phyloP scores from a whole-genome alignment of 1,140 invertebrate genomes.

The Batillaria attramentaria region DNA sequence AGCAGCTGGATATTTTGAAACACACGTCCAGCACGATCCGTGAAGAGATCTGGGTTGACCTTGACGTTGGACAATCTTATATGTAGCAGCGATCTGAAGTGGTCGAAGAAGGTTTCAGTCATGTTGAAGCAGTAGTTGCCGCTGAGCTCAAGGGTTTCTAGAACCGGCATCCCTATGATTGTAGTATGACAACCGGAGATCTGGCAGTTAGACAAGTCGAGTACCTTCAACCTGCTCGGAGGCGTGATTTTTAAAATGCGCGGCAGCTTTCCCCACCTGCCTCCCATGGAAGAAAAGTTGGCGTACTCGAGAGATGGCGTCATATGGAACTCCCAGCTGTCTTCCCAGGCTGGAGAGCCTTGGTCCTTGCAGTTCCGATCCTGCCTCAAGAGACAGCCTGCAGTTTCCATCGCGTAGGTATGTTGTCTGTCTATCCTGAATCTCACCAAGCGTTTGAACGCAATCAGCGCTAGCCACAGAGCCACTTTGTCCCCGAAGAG shows the following conservation, averaged over 20 bases:
- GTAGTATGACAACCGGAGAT: conserved; percentile 9
- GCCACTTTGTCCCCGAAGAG: neutral
- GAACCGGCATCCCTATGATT: neutral
- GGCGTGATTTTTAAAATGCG: too few relatives aligned
- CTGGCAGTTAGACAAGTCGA: neutral
- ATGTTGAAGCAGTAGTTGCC: conserved; percentile 24
- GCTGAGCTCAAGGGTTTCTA: conserved; percentile 14
- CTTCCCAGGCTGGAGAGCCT: neutral
- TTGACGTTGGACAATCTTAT: neutral
- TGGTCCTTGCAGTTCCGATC: too few relatives aligned
- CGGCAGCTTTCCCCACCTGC: neutral
- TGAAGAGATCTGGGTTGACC: neutral
- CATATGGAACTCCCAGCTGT: neutral
- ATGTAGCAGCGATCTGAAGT: neutral
- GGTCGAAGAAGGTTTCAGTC: conserved; percentile 15
- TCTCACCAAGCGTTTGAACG: neutral
- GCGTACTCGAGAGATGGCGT: neutral
- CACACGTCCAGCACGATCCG: neutral
- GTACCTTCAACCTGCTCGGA: neutral
- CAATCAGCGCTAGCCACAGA: neutral
- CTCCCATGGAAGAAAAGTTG: neutral
- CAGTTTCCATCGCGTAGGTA: neutral
- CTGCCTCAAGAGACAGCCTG: conserved; percentile 11
- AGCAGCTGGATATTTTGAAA: neutral
- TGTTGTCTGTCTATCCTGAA: neutral